Base-by-base conservation (phyloP, 2,113 vertebrate genomes). In the Dipodomys stephensi region DNA sequence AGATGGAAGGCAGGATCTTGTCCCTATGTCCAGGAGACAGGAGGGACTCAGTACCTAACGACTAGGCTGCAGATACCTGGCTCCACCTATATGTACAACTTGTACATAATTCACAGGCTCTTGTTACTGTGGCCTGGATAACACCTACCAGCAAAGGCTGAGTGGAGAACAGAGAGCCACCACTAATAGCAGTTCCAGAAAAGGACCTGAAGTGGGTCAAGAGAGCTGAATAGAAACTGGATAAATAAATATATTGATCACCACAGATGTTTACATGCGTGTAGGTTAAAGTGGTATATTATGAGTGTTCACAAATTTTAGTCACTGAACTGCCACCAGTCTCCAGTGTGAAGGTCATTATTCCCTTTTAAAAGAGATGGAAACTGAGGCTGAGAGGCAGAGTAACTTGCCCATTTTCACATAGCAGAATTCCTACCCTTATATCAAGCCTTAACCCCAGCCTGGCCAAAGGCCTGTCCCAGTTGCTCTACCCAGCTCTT, bases 61-160 rank as follows among this genome's bases (percentile, higher is more conserved):
- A 83, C 62, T 25, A 39, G 92, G 67, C 10, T 67, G 81, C 62
- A 83, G 82, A 90, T 68, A 94, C 6, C 27, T 35, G 35, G 83
- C 18, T 71, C 23, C 18, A 35, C 62, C 81, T 67, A 30, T 8
- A 18, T 32, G 57, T 68, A 44, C 35, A 5, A 35, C 86, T 46
- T 71, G 39, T 96, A 76, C 87, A 95, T 95, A 96, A 97, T 96
- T 94, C 90, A 97, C 69, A 57, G 71, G 67, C 73, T 93, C 82
- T n/a, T 39, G 20, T 4, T 0, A 2, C 83, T 72, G 1, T 92
- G 93, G 80, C 92, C 93, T 94, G 83, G 83, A 92, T 95, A 83
- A 88, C 88, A 44, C 7, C 27, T 32, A 90, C 78, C 79, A 20
- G 87, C 12, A 49, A 69, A 65, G 49, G 13, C 39, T 32, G 4